These are phyloP conservation scores for Drosophila watanabei DNA, from an alignment of 1,140 invertebrate genomes.

Conservation along the genomic window DNA sequence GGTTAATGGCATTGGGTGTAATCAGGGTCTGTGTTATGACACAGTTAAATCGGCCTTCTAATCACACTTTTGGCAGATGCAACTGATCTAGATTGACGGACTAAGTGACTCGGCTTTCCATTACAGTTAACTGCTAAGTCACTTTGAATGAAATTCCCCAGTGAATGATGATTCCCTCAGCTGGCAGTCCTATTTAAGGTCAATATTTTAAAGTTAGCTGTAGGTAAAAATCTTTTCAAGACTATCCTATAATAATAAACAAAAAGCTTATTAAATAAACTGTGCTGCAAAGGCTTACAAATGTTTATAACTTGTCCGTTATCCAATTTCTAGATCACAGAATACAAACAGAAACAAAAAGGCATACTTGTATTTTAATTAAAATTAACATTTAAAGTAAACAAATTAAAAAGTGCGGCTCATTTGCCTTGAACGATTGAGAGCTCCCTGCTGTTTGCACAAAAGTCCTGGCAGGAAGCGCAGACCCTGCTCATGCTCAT, in stretches of 20 bases:
- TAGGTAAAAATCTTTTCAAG: not conserved
- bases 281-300: not conserved
- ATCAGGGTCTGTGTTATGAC: constrained; percentile 24
- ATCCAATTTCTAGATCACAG: not conserved
- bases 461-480: constrained; percentile 9
- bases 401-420: constrained; percentile 14
- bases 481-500: constrained; percentile 8
- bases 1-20: constrained; percentile 50
- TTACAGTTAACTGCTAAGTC: not conserved
- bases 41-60: constrained; percentile 17
- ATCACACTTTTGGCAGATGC: constrained; percentile 24
- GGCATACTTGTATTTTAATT: constrained; percentile 12
- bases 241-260: too few relatives aligned
- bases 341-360: not conserved
- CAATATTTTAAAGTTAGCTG: not conserved
- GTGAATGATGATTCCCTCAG: not conserved
- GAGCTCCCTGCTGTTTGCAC: constrained; percentile 14
- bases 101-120: not conserved
- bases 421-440: constrained; percentile 6
- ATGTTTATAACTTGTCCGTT: not conserved
- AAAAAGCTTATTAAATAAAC: too few relatives aligned
- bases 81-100: constrained; percentile 17
- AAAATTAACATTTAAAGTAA: constrained; percentile 7
- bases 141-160: not conserved
- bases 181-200: not conserved